A percentile compares a stretch with the other conserved stretches of the same genome.
Evolutionary conservation across 2,113 vertebrate species (phyloP).

Genomic region (Seriola rivoliana): DNA sequence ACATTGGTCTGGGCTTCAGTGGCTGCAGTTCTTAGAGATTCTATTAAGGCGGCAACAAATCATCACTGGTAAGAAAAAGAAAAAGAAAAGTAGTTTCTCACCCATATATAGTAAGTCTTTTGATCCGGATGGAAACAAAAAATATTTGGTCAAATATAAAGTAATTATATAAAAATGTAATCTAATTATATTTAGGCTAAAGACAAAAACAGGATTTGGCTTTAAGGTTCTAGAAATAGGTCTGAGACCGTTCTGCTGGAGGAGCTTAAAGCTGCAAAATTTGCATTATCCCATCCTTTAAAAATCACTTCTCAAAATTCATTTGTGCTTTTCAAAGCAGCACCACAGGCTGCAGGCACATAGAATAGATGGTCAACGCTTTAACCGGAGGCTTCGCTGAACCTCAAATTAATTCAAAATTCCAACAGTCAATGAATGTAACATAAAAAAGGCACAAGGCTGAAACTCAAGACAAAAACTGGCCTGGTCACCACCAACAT

Average conservation of each 20-base stretch:
- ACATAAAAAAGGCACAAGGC: background rate
- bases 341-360: background rate
- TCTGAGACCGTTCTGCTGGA: background rate
- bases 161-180: background rate
- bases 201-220: background rate
- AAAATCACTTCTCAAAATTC: constrained; percentile 28
- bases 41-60: background rate
- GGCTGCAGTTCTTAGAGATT: background rate
- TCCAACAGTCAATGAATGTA: background rate
- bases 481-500: too few species aligned
- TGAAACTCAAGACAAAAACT: too few species aligned
- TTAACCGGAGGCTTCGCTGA: background rate
- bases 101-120: background rate
- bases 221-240: background rate
- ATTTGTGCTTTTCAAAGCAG: constrained; percentile 13
- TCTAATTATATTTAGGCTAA: background rate
- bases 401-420: background rate
- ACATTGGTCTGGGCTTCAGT: background rate
- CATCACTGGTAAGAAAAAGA: background rate
- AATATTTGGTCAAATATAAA: background rate
- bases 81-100: background rate
- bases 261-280: background rate
- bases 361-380: background rate
- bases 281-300: constrained; percentile 10
- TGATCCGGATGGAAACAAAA: background rate